Percentiles rank a stretch among this genome's conserved stretches.
phyloP scores from a whole-genome alignment of 2,888 invertebrate species.

The Cosmopolites sordidus region DNA sequence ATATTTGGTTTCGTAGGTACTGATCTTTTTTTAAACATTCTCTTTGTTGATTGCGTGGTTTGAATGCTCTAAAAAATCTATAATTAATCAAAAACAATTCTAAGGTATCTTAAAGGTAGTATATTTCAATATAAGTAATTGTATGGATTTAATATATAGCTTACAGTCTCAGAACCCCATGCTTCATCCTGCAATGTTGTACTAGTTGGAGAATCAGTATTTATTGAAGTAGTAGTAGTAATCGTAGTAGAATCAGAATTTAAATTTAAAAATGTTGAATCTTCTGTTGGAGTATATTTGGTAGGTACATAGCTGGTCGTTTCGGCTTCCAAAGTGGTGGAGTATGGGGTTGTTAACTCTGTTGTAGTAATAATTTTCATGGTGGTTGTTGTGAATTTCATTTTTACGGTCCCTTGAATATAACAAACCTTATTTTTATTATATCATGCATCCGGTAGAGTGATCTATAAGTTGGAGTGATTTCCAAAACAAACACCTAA shows the following conservation, averaged over 20 bases:
- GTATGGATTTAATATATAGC: no score
- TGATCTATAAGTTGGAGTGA: no score
- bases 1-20: slow-evolving; percentile 45
- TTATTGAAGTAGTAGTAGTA: neutral
- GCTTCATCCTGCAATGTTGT: neutral
- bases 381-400: slow-evolving; percentile 19
- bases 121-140: no score
- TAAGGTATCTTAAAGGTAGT: no score
- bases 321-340: neutral
- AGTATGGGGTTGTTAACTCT: neutral
- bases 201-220: neutral
- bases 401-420: slow-evolving; percentile 14
- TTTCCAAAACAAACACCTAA: no score
- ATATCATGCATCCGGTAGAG: no score
- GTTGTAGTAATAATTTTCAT: slow-evolving; percentile 14
- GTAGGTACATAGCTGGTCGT: neutral
- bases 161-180: no score
- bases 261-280: neutral
- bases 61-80: no score
- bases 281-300: neutral
- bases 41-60: neutral
- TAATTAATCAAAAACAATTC: no score
- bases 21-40: slow-evolving; percentile 38
- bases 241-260: neutral
- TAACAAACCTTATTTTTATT: no score